A percentile compares a stretch with the other conserved stretches of the same genome.
Conservation (phyloP, 2,797 vertebrate species). For the Tinamus major region DNA sequence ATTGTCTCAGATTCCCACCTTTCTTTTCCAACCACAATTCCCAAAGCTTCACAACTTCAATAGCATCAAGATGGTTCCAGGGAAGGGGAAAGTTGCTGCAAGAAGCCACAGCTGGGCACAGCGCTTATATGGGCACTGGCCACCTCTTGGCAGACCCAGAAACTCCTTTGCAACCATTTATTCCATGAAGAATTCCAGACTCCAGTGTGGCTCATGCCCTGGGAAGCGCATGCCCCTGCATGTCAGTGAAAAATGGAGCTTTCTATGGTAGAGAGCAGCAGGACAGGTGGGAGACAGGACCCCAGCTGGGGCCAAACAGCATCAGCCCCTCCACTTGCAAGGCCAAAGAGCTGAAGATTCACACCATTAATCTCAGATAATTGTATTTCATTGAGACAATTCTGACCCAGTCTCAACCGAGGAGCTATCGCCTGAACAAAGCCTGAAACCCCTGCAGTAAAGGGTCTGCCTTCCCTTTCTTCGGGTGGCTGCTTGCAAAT, state of each 20-base stretch:
- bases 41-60: not conserved
- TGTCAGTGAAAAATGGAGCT: not conserved
- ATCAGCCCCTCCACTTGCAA: not conserved
- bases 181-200: not conserved
- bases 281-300: not conserved
- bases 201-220: not conserved
- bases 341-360: not conserved
- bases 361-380: not conserved
- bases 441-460: not conserved
- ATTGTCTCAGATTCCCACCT: not conserved
- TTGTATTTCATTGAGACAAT: not conserved
- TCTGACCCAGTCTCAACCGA: not conserved
- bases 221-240: not conserved
- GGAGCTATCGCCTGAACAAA: not conserved
- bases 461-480: not conserved
- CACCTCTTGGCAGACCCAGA: not conserved
- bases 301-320: not conserved
- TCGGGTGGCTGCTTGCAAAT: rapidly evolving
- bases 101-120: not conserved
- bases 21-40: not conserved
- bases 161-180: not conserved
- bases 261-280: not conserved
- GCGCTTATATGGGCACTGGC: not conserved
- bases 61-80: not conserved
- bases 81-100: not conserved